Percentiles rank a stretch among this genome's conserved stretches.
These are phyloP conservation scores for Coregonus suidteri DNA, from an alignment of 2,797 vertebrate species.

Conservation along the genomic window DNA sequence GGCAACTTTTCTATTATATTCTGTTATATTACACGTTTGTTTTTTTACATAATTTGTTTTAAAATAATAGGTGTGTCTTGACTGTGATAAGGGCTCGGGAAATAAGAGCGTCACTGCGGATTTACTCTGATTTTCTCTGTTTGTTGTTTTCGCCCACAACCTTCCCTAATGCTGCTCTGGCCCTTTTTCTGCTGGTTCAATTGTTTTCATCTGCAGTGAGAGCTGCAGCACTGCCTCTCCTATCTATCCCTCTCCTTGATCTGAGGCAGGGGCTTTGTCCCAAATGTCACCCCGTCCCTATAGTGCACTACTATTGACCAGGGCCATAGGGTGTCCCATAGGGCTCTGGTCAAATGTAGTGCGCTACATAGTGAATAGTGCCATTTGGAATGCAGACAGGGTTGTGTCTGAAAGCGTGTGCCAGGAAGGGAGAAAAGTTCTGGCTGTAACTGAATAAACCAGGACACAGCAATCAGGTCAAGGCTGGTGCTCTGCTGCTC, in stretches of 20 bases:
- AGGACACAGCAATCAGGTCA: constrained; percentile 25
- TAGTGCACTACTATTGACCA: not conserved
- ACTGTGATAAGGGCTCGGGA: too few species aligned
- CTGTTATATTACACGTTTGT: too few species aligned
- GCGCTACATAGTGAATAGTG: not conserved
- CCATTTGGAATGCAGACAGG: not conserved
- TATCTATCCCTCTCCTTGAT: not conserved
- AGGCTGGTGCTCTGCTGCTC: constrained; percentile 19
- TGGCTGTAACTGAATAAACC: not conserved
- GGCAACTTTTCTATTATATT: too few species aligned
- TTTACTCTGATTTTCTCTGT: not conserved
- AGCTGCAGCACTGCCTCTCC: not conserved
- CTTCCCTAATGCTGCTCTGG: not conserved
- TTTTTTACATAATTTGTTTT: too few species aligned
- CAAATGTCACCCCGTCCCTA: not conserved
- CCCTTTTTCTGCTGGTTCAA: not conserved
- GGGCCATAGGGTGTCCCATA: too few species aligned
- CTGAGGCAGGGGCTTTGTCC: not conserved
- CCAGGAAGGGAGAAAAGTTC: not conserved
- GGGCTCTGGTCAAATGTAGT: not conserved
- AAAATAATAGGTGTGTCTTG: too few species aligned
- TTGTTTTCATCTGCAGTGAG: not conserved
- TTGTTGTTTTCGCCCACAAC: not conserved
- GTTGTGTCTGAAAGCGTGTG: not conserved
- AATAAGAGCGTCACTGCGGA: too few species aligned